These are phyloP conservation scores for Charaxes varanes DNA, from an alignment of 1,140 invertebrate genomes.

Conservation along the genomic window DNA sequence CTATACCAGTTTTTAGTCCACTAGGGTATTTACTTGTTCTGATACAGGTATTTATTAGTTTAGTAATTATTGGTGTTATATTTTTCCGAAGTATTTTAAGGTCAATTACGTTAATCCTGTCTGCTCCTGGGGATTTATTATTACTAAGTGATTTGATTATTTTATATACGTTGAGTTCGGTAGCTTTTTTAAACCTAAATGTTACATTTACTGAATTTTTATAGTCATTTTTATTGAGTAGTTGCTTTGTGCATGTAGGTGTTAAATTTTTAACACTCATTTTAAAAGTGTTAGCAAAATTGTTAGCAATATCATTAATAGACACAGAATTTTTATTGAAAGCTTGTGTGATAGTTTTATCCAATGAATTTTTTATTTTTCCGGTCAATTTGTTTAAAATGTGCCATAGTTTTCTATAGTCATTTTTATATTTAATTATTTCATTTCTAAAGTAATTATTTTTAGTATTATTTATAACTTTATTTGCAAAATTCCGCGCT, in stretches of 20 bases:
- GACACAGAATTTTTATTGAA: constrained; percentile 1
- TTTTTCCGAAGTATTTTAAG: neutral
- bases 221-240: constrained; percentile 5
- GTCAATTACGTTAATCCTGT: neutral
- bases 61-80: neutral
- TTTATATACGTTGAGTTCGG: neutral
- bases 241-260: neutral
- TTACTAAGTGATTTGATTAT: neutral
- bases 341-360: constrained; percentile 5
- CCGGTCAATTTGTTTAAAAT: constrained; percentile 9
- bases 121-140: neutral
- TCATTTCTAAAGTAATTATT: neutral
- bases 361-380: constrained; percentile 9
- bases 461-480: constrained; percentile 2
- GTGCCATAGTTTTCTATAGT: neutral
- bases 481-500: constrained; percentile 9
- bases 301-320: constrained; percentile 8
- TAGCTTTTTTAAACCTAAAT: neutral
- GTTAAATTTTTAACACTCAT: constrained; percentile 9
- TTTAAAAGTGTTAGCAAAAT: constrained; percentile 4
- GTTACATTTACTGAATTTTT: neutral
- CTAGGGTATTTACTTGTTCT: neutral
- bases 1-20: constrained; percentile 1
- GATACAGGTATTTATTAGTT: neutral
- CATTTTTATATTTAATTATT: constrained; percentile 1